Evolutionary conservation across 2,888 invertebrate species (phyloP).

Genomic region (Germaria angustata): DNA sequence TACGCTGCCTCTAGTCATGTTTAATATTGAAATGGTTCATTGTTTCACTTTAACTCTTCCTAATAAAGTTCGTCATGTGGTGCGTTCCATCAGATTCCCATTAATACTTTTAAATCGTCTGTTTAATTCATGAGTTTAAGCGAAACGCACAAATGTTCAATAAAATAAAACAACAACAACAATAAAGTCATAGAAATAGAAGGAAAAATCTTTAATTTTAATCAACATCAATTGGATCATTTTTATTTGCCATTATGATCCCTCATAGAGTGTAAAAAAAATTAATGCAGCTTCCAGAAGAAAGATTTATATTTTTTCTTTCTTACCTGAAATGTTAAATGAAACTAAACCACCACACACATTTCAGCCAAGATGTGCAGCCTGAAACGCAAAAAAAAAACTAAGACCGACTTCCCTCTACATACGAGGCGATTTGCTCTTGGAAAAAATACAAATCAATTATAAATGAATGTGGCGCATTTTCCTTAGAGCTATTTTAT

Average conservation of each 20-base stretch:
- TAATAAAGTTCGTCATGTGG: slow-evolving; percentile 1
- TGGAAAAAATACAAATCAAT: no score
- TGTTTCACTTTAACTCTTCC: neutral
- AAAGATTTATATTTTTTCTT: neutral
- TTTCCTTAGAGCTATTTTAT: no score
- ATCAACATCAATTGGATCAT: slow-evolving; percentile 22
- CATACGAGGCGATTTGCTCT: neutral
- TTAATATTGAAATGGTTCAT: neutral
- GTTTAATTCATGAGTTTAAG: slow-evolving; percentile 65
- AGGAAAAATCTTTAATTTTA: neutral
- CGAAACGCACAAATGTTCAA: slow-evolving; percentile 52
- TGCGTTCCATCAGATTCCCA: neutral
- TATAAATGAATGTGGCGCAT: no score
- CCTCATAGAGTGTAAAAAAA: neutral
- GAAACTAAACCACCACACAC: slow-evolving; percentile 15
- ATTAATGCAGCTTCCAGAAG: neutral
- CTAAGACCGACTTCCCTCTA: slow-evolving; percentile 7
- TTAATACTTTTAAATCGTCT: slow-evolving; percentile 6
- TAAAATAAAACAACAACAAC: no score
- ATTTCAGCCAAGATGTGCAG: neutral
- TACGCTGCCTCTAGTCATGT: neutral
- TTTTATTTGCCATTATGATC: slow-evolving; percentile 41
- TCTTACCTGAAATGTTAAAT: slow-evolving; percentile 30
- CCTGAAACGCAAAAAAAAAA: neutral
- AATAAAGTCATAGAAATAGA: no score